Conservation (phyloP, 2,888 invertebrate genomes). For the Thymelicus acteon region DNA sequence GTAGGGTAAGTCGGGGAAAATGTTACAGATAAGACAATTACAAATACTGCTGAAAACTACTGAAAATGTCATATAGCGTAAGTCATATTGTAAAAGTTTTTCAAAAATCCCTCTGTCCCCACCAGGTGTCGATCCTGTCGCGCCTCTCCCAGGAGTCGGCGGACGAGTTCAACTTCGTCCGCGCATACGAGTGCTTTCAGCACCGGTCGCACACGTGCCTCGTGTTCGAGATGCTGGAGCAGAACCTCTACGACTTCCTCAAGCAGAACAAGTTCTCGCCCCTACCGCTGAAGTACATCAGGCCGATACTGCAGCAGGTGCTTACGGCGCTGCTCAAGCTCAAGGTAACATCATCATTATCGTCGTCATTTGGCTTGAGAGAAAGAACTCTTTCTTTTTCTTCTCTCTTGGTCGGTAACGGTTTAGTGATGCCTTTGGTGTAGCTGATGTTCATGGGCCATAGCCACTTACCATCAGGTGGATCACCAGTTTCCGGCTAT, state of each 20-base stretch:
- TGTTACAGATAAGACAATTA: too few species aligned
- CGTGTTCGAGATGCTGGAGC: conserved; percentile 99
- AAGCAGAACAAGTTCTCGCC: conserved; percentile 99
- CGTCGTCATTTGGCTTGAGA: too few species aligned
- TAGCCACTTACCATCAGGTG: too few species aligned
- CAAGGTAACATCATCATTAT: conserved; percentile 84
- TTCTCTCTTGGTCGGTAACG: too few species aligned
- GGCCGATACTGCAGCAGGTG: conserved; percentile 99
- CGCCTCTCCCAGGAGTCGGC: conserved; percentile 98
- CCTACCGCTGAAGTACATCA: conserved; percentile 98
- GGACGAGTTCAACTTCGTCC: conserved; percentile 99
- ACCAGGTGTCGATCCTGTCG: conserved; percentile 93
- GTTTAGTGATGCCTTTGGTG: too few species aligned
- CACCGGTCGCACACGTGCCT: conserved; percentile 99
- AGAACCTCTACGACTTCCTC: conserved; percentile 99
- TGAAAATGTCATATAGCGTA: too few species aligned
- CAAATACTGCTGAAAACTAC: too few species aligned
- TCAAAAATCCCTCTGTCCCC: background rate
- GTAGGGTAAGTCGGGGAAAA: too few species aligned
- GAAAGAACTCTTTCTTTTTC: too few species aligned
- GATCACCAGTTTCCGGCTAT: too few species aligned
- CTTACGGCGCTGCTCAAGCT: conserved; percentile 93
- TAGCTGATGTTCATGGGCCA: too few species aligned
- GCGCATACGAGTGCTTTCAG: conserved; percentile 99
- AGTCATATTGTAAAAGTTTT: too few species aligned